A percentile compares a stretch with the other conserved stretches of the same genome.
phyloP scores from a whole-genome alignment of 2,888 invertebrate species.

The Plagiodera versicolora region DNA sequence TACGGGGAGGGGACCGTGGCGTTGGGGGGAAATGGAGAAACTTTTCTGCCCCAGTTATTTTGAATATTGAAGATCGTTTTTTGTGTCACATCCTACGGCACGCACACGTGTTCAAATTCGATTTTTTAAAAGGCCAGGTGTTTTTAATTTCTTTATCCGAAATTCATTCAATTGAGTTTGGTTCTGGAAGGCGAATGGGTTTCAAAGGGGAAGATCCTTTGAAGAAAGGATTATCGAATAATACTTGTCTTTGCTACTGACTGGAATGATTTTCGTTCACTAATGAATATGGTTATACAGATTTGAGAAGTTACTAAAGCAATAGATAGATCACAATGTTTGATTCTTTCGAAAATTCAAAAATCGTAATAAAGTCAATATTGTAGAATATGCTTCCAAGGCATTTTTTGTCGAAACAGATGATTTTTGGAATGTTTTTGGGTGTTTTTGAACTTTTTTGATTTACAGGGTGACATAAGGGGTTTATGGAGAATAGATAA shows the following conservation, averaged over 20 bases:
- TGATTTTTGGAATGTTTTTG: too few relatives aligned
- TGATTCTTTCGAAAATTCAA: too few relatives aligned
- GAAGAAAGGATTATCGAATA: neutral
- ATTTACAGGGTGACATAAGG: too few relatives aligned
- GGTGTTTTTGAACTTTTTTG: too few relatives aligned
- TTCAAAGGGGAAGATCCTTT: neutral
- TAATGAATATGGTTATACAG: too few relatives aligned
- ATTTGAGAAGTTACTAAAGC: too few relatives aligned
- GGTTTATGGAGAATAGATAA: too few relatives aligned
- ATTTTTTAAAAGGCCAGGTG: neutral
- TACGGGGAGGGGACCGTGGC: neutral
- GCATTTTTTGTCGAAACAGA: too few relatives aligned
- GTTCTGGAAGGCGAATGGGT: neutral
- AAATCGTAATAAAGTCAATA: too few relatives aligned
- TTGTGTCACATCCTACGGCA: neutral
- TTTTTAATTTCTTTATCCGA: slow-evolving; percentile 1
- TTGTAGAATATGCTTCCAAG: too few relatives aligned
- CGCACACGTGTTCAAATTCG: neutral
- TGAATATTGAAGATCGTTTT: neutral
- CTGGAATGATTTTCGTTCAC: too few relatives aligned
- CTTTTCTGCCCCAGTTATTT: neutral
- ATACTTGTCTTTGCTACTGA: neutral
- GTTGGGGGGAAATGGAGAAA: neutral
- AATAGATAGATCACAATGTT: too few relatives aligned
- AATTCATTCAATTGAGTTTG: neutral